Evolutionary conservation across 2,113 vertebrate species (phyloP).

Genomic region (Propithecus coquereli): DNA sequence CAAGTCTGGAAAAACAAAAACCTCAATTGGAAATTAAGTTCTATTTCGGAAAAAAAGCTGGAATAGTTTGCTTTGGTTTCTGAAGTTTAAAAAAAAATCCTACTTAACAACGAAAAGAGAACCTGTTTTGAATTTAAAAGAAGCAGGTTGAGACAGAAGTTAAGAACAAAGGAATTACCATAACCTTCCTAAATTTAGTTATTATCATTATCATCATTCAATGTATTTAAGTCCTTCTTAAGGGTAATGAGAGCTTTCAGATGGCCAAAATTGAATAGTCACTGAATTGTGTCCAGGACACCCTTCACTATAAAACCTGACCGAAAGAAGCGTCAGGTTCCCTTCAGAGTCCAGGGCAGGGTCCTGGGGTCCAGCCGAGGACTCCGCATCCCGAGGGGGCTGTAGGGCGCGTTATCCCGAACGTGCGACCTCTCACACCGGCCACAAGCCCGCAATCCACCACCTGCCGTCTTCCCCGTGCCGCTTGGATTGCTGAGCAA

Average conservation of each 20-base stretch:
- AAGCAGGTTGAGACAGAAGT: background rate
- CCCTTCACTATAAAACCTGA: background rate
- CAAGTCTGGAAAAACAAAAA: conserved; percentile 10
- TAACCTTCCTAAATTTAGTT: background rate
- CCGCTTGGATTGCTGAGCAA: background rate
- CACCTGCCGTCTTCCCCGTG: background rate
- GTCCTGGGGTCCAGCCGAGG: background rate
- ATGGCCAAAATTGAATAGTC: background rate
- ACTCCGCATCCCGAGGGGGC: too few species aligned
- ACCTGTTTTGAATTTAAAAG: background rate
- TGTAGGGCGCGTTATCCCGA: too few species aligned
- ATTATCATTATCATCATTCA: background rate
- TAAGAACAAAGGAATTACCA: background rate
- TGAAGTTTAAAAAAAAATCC: background rate
- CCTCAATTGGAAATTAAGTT: background rate
- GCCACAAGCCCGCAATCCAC: background rate
- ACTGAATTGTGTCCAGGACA: background rate
- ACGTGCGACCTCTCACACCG: fast-evolving
- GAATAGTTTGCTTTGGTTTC: background rate
- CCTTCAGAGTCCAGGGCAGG: background rate
- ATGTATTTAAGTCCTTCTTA: background rate
- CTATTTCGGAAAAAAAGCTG: background rate
- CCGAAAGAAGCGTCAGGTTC: background rate
- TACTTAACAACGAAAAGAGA: background rate
- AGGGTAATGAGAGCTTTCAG: background rate